These are phyloP conservation scores for Megatriorchis doriae DNA, from an alignment of 2,113 vertebrate genomes.

Conservation along the genomic window DNA sequence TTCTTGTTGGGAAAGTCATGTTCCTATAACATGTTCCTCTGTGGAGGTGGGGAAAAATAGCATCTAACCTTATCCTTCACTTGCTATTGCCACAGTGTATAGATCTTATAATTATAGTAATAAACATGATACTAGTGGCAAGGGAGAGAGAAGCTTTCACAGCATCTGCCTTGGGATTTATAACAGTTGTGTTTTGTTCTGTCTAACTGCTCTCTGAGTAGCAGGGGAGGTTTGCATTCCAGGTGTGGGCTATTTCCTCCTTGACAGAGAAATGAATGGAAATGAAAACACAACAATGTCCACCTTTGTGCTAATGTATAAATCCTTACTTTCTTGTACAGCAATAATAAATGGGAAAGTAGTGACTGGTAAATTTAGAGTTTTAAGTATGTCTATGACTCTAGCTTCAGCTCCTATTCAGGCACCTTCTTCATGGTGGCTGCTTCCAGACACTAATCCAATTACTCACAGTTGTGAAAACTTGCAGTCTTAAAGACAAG, in stretches of 20 bases:
- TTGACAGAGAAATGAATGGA: conserved; percentile 8
- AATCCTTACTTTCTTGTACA: background rate
- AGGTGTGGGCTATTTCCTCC: conserved; percentile 20
- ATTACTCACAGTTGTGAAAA: conserved; percentile 13
- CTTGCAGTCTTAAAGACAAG: background rate
- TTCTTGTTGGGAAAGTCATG: background rate
- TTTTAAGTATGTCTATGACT: background rate
- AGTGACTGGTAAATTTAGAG: background rate
- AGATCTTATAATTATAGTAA: background rate
- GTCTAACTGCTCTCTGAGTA: background rate
- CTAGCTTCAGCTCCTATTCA: background rate
- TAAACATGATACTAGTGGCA: background rate
- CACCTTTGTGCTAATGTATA: background rate
- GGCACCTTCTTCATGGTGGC: background rate
- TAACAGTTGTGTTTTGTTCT: conserved; percentile 12
- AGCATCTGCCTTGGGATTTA: background rate
- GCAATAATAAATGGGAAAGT: background rate
- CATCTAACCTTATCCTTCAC: background rate
- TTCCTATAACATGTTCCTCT: background rate
- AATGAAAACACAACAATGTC: background rate
- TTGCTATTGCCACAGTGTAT: background rate
- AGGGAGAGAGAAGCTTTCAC: background rate
- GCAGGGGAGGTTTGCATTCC: conserved; percentile 8
- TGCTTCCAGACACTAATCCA: background rate
- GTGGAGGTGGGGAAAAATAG: background rate